These are phyloP conservation scores for Leptocoma aspasia DNA, from an alignment of 2,113 vertebrate species.

Conservation along the genomic window DNA sequence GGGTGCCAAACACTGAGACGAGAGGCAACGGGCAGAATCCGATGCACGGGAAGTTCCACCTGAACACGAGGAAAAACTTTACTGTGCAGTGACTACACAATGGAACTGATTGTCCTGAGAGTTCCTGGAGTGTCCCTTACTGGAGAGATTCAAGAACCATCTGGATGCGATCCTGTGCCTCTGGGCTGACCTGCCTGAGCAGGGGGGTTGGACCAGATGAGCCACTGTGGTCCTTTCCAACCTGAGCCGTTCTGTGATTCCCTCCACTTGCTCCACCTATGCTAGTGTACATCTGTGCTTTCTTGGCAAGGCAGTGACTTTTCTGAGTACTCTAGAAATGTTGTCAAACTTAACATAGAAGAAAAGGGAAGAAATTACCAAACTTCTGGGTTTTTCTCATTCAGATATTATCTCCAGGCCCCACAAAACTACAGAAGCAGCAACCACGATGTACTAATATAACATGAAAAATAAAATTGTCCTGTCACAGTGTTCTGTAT, in stretches of 20 bases:
- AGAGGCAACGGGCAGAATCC: neutral
- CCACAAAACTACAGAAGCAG: neutral
- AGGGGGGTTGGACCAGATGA: neutral
- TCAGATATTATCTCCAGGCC: neutral
- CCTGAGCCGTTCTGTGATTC: neutral
- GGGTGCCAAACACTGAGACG: neutral
- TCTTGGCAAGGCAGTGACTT: neutral
- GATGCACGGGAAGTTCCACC: neutral
- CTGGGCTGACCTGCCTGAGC: neutral
- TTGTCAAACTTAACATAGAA: neutral
- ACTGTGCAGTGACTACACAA: neutral
- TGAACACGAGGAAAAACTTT: neutral
- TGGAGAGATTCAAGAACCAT: neutral
- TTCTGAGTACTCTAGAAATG: neutral
- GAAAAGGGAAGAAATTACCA: neutral
- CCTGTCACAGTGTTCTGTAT: neutral
- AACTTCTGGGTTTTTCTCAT: neutral
- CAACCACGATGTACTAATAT: neutral
- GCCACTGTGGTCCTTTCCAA: neutral
- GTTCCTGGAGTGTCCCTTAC: neutral
- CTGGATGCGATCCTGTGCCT: neutral
- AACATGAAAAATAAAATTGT: neutral
- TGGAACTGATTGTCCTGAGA: too few relatives aligned
- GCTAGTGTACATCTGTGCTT: rapidly evolving
- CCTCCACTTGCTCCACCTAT: rapidly evolving